These are phyloP conservation scores for Pangasius sanitwongsei DNA, from an alignment of 2,797 vertebrate species.

Conservation along the genomic window DNA sequence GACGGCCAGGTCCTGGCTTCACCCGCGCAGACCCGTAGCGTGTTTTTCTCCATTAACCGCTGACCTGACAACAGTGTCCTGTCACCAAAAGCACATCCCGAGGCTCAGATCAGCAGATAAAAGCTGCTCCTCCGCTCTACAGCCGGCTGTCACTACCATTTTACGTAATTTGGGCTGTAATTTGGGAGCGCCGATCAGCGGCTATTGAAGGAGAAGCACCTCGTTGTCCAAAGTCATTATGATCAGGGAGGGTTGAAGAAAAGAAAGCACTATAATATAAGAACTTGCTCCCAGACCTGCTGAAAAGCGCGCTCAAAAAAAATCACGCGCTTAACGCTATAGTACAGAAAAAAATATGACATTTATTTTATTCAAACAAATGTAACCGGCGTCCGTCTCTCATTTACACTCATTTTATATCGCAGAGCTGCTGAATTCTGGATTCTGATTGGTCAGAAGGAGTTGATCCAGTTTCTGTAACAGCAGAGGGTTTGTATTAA, in stretches of 20 bases:
- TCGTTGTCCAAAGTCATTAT: neutral
- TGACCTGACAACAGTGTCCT: constrained; percentile 8
- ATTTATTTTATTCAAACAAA: neutral
- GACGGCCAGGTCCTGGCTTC: constrained; percentile 20
- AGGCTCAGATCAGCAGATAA: constrained; percentile 6
- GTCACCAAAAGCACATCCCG: constrained; percentile 1
- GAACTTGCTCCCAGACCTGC: neutral
- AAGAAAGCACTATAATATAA: neutral
- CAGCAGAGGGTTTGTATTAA: neutral
- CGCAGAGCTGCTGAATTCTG: neutral
- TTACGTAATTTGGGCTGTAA: constrained; percentile 2
- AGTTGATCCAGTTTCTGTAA: neutral
- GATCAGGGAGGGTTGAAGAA: neutral
- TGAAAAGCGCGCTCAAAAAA: neutral
- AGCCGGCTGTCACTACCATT: constrained; percentile 12
- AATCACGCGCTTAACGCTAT: neutral
- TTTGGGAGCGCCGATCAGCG: neutral
- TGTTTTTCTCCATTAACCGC: neutral
- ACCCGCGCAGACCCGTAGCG: neutral
- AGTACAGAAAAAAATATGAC: neutral
- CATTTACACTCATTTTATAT: neutral
- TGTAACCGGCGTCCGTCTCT: too few relatives aligned
- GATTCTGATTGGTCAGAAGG: neutral
- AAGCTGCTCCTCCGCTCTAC: neutral
- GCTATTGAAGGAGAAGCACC: neutral